Conservation (phyloP, 2,888 invertebrate genomes). For the Eremobia ochroleuca region DNA sequence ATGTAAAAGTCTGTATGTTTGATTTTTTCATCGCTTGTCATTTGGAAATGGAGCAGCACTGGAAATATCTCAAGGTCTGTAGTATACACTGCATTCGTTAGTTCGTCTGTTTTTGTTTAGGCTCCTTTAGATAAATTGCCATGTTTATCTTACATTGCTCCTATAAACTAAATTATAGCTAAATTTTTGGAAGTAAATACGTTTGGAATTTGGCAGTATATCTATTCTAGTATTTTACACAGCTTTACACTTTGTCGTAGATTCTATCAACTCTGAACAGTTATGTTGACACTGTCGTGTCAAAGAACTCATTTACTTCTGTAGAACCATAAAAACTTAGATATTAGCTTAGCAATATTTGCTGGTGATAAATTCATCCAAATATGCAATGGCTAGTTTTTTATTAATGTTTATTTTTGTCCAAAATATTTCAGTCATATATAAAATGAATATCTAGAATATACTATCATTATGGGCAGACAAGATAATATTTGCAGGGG, state of each 20-base stretch:
- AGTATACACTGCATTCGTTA: slow-evolving; percentile 76
- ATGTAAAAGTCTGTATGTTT: slow-evolving; percentile 70
- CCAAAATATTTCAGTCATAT: slow-evolving; percentile 5
- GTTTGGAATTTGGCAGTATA: slow-evolving; percentile 31
- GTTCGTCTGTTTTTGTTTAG: slow-evolving; percentile 54
- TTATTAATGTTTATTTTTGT: neutral
- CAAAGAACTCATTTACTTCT: slow-evolving; percentile 55
- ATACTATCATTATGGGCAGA: slow-evolving; percentile 1
- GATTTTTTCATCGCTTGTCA: slow-evolving; percentile 84
- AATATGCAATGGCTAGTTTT: slow-evolving; percentile 25
- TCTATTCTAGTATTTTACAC: slow-evolving; percentile 49
- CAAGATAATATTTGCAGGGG: slow-evolving; percentile 11
- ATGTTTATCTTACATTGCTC: slow-evolving; percentile 20
- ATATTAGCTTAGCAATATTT: slow-evolving; percentile 45
- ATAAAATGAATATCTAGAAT: slow-evolving; percentile 18
- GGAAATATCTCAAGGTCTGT: slow-evolving; percentile 96
- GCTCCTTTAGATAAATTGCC: slow-evolving; percentile 41
- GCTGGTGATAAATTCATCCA: slow-evolving; percentile 23
- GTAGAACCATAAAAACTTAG: slow-evolving; percentile 28
- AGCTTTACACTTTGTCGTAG: slow-evolving; percentile 51
- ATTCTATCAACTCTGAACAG: slow-evolving; percentile 60
- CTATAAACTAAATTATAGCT: neutral
- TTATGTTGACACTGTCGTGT: slow-evolving; percentile 56
- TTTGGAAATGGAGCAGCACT: slow-evolving; percentile 92
- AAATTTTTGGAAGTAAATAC: neutral